phyloP scores from a whole-genome alignment of 2,113 vertebrate species.

The Hiodon alosoides region DNA sequence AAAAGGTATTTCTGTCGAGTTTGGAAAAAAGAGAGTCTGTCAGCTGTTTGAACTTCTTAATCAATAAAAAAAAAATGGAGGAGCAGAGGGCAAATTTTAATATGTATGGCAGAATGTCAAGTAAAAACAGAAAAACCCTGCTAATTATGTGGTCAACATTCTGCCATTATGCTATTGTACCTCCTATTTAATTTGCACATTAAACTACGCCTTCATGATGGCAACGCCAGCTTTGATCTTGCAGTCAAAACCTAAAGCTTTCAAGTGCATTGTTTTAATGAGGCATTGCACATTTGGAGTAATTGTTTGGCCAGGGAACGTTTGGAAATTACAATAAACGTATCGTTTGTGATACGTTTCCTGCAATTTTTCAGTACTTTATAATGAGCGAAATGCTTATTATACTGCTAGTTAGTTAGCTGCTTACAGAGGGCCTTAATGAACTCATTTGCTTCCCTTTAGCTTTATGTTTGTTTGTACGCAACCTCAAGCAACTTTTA shows the following conservation, averaged over 20 bases:
- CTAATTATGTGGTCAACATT: slow-evolving; percentile 57
- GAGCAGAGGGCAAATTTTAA: slow-evolving; percentile 48
- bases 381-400: slow-evolving; percentile 47
- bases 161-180: slow-evolving; percentile 39
- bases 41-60: slow-evolving; percentile 55
- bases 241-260: slow-evolving; percentile 41
- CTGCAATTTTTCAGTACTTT: slow-evolving; percentile 40
- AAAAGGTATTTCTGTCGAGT: slow-evolving; percentile 46
- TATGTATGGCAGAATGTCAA: slow-evolving; percentile 56
- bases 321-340: slow-evolving; percentile 11
- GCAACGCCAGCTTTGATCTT: slow-evolving; percentile 52
- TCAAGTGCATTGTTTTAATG: slow-evolving; percentile 60
- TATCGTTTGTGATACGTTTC: slow-evolving; percentile 28
- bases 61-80: slow-evolving; percentile 55
- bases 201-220: slow-evolving; percentile 44
- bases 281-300: slow-evolving; percentile 42
- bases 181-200: slow-evolving; percentile 49
- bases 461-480: slow-evolving; percentile 30
- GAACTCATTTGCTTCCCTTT: slow-evolving; percentile 32
- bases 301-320: slow-evolving; percentile 40
- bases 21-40: slow-evolving; percentile 35
- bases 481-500: slow-evolving; percentile 27
- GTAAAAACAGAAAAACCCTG: slow-evolving; percentile 30
- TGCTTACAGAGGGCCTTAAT: slow-evolving; percentile 30
- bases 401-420: slow-evolving; percentile 11